Evolutionary conservation across 2,797 vertebrate genomes (phyloP), one percentile per base, ranked within the genome.

Genomic region (Brotogeris chrysoptera): DNA sequence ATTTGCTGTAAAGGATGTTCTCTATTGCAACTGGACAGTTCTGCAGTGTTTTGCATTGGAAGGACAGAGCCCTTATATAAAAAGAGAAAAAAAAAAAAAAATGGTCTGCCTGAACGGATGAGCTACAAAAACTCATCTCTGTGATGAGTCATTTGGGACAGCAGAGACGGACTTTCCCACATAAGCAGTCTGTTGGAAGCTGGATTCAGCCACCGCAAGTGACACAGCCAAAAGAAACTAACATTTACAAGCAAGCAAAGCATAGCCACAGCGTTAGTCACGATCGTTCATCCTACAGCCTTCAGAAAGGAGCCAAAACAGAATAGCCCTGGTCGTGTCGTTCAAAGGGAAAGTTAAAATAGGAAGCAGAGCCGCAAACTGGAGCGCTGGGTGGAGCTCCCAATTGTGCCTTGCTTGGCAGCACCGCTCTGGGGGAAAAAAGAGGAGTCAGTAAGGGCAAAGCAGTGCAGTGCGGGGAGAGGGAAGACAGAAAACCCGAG

Each of bases 121-220:
- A 93, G 83, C 74, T 66, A 82, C 50, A 84, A 94, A 94, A 92
- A 93, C 73, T 94, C 94, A 70, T 92, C 83, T 55, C 74, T 66
- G 27, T 92, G 95, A 96, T 96, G 96, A 97, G 93, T 96, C 96
- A 97, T 95, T 92, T 90, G 88, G 92, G 93, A 94, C 93, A 94
- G 92, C 78, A 84, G 63, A 91, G 61, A 94, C 0, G 43, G 94
- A 95, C 94, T 94, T 91, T 89, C 71, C 90, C 60, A 73, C 77
- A 95, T 76, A 93, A 86, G 47, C 86, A 92, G 53, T 53, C 82
- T 84, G 69, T 77, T 94, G 70, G 80, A 90, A 96, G 36, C 90
- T 92, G 80, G 61, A 94, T 82, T 90, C 80, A 84, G 78, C 73
- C 47, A 78, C 90, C 9, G 28, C 64, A 85, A 91, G 73, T 49